Evolutionary conservation across 1,140 invertebrate genomes (phyloP).

Genomic region (Pseudoatta argentina): DNA sequence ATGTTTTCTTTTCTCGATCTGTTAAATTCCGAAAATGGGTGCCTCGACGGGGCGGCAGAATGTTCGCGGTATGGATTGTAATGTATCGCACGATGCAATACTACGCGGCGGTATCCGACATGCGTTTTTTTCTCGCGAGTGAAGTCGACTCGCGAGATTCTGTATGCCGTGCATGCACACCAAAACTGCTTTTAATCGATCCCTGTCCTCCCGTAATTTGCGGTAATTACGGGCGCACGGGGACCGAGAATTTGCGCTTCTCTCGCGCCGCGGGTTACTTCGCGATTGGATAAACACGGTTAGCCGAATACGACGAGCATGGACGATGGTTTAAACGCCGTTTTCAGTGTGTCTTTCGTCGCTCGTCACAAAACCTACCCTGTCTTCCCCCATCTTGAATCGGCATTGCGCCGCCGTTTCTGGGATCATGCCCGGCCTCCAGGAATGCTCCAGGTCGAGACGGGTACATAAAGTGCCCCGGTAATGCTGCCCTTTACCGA

Average conservation of each 20-base stretch:
- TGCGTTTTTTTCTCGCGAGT: constrained; percentile 26
- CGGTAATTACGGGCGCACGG: constrained; percentile 50
- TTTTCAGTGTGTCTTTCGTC: not conserved
- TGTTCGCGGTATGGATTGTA: not conserved
- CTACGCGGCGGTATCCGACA: constrained; percentile 2
- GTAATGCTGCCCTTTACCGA: constrained; percentile 57
- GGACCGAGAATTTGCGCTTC: constrained; percentile 57
- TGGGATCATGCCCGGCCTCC: constrained; percentile 3
- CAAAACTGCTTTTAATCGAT: constrained; percentile 55
- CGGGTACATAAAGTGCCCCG: constrained; percentile 39
- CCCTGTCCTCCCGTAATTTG: constrained; percentile 53
- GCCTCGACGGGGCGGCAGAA: not conserved
- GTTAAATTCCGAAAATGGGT: not conserved
- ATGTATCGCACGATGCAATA: not conserved
- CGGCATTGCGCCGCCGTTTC: constrained; percentile 13
- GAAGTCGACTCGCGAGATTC: constrained; percentile 19
- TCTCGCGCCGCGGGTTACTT: constrained; percentile 9
- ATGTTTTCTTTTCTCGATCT: not conserved
- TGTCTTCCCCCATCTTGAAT: not conserved
- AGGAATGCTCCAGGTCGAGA: constrained; percentile 53
- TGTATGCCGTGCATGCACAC: constrained; percentile 18
- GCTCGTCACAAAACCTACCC: constrained; percentile 58
- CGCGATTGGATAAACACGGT: constrained; percentile 60
- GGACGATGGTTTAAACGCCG: constrained; percentile 43
- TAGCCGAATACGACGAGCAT: constrained; percentile 48